Evolutionary conservation across 2,888 invertebrate species (phyloP), one percentile per base, ranked within the genome.

Genomic region (Drosophila melanosoma): DNA sequence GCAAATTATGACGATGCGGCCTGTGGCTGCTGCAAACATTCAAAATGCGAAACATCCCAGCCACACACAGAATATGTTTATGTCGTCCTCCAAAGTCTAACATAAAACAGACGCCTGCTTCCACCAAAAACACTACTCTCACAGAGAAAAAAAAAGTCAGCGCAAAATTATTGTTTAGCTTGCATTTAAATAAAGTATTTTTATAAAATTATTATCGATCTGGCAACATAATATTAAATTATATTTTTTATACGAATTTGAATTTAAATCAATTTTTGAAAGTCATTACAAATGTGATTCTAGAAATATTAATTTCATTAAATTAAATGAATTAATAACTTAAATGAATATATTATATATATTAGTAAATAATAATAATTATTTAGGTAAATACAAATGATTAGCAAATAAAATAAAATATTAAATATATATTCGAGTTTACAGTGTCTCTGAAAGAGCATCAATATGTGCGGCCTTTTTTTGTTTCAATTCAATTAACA

Each of bases 1-100:
- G 68, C 86, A 83, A 88, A 84, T 87, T 87, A 87, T 84, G 82
- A 72, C 76, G 71, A 76, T 84, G 66, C 36, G 67, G 76, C 71
- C 36, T 63, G 76, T 48, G 71, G 75, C 59, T 54, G 73, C 54
- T 78, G 48, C 67, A 52, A 57, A 62, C 40, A 64, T 20, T 76
- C 76, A 42, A 79, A 78, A 70, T 75, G 52, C 68, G 72, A 84
- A 72, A 76, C 76, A 79, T 65, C 51, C 68, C 74, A 52, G 52
- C 67, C 26, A 10, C 54, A 54, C 36, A 54, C 36, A 11, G 15
- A 72, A 63, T 72, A 72, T 76, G 66, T 59, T 66, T 66, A 53
- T 64, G 69, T 74, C 69, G 69, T 74, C 69, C 79, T 79, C 38
- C 20, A 61, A 26, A 49, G 49, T 58, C 49, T 42, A 69, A 79